phyloP scores from a whole-genome alignment of 1,140 invertebrate genomes.

The Drosophila albomicans region DNA sequence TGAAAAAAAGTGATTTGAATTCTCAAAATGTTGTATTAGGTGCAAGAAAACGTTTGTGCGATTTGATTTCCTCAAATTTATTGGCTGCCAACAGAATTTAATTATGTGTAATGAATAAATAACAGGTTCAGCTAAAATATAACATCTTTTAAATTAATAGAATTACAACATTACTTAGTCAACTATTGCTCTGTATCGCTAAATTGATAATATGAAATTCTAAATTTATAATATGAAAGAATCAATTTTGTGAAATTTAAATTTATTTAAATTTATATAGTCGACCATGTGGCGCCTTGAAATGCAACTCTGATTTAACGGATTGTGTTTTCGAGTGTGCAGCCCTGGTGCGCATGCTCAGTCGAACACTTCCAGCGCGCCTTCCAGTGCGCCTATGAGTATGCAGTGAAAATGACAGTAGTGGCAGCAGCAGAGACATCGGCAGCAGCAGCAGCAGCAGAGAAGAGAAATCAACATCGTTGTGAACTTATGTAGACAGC shows the following conservation, averaged over 20 bases:
- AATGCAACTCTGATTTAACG: background rate
- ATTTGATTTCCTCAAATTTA: no score
- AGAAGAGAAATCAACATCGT: conserved; percentile 61
- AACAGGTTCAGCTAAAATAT: background rate
- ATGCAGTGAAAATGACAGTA: conserved; percentile 83
- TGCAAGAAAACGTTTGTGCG: no score
- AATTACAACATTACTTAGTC: no score
- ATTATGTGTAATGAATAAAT: no score
- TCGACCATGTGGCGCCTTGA: background rate
- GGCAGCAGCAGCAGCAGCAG: conserved; percentile 33
- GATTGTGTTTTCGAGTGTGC: background rate
- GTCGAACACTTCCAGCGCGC: conserved; percentile 48
- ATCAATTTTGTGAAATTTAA: background rate
- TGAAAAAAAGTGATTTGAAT: no score
- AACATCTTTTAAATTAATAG: background rate
- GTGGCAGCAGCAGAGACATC: conserved; percentile 55
- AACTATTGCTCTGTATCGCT: no score
- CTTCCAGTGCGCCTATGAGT: conserved; percentile 75
- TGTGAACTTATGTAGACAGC: conserved; percentile 57
- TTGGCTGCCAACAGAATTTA: no score
- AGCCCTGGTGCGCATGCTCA: conserved; percentile 54
- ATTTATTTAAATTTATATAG: background rate
- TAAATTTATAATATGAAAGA: background rate
- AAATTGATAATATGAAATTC: no score
- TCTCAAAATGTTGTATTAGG: no score